Evolutionary conservation across 1,140 invertebrate genomes (phyloP).

Genomic region (Drosophila fuyamai): DNA sequence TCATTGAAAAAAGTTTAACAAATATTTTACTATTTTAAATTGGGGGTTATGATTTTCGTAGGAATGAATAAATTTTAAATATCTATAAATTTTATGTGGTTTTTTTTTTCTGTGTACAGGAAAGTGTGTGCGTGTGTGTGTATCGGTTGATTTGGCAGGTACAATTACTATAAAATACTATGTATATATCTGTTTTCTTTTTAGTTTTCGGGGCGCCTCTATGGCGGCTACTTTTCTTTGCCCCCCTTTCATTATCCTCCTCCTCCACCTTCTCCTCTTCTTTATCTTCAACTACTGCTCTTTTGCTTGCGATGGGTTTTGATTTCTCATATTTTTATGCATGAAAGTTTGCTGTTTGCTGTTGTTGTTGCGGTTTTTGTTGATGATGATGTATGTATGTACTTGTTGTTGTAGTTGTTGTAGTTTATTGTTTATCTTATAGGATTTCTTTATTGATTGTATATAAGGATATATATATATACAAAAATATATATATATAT

Average conservation of each 20-base stretch:
- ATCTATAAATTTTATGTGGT: background rate
- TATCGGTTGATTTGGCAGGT: slow-evolving; percentile 43
- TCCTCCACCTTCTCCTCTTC: background rate
- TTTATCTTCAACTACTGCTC: slow-evolving; percentile 1
- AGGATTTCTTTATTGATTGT: slow-evolving; percentile 12
- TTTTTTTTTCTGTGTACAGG: background rate
- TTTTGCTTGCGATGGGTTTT: slow-evolving; percentile 4
- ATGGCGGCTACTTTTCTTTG: slow-evolving; percentile 22
- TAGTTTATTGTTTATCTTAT: slow-evolving; percentile 29
- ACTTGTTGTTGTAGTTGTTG: slow-evolving; percentile 41
- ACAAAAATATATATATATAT: background rate
- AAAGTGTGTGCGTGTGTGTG: slow-evolving; percentile 2
- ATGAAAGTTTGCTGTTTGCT: slow-evolving; percentile 38
- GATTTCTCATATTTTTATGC: slow-evolving; percentile 28
- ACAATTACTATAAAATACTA: slow-evolving; percentile 48
- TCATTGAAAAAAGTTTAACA: no score
- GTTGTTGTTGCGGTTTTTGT: slow-evolving; percentile 39
- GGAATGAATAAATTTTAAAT: background rate
- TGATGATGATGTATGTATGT: slow-evolving; percentile 52
- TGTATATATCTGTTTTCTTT: slow-evolving; percentile 8
- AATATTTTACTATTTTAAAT: no score
- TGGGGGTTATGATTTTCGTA: no score
- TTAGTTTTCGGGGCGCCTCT: slow-evolving; percentile 18
- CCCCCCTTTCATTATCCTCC: slow-evolving; percentile 1
- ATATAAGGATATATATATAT: slow-evolving; percentile 2